Base-by-base conservation (phyloP, 2,888 invertebrate species). In the Caenorhabditis macrosperma region DNA sequence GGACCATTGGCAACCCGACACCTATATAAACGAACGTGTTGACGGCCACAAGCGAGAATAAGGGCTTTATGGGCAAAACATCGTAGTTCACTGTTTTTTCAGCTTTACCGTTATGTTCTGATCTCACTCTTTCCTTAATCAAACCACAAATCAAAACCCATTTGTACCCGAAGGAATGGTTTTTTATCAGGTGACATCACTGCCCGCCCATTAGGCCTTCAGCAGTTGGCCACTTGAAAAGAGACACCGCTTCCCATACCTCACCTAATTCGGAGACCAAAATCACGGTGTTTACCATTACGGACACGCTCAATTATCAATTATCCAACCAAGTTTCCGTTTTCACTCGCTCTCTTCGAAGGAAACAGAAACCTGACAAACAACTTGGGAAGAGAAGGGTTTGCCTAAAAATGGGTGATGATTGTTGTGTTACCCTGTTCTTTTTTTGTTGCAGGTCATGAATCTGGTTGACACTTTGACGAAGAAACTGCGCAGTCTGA, bases 161-260 rank as follows among this genome's bases (percentile, higher is more conserved):
- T 12, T 9, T 20, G 44, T 44, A 44, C 44, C 44, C 44, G 44
- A 28, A 63, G n/a, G 63, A 72, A 72, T 22, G 72, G 72, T 72
- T 72, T 63, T 63, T 72, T 57, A 72, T 33, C 72, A 38, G 44
- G 48, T 72, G 72, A 72, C 72, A 72, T 72, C 72, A 72, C 46
- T 48, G 24, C 26, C 20, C 50, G 48, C 60, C 22, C 38, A n/a
- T 24, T 3, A 57, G 38, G 30, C 46, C 24, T 44, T 38, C 57
- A 52, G n/a, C n/a, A n/a, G n/a, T n/a, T n/a, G n/a, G n/a, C n/a
- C n/a, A 52, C 52, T 69, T 60, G 57, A 54, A 61, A 54, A 61
- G 35, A 38, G 28, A 38, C n/a, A 60, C 69, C 59, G 69, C 38
- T 38, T 33, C 7, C 38, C 33, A n/a, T 24, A 24, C 48, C 24